These are phyloP conservation scores for Drosophila paracracens DNA, from an alignment of 2,888 invertebrate species.

Conservation along the genomic window DNA sequence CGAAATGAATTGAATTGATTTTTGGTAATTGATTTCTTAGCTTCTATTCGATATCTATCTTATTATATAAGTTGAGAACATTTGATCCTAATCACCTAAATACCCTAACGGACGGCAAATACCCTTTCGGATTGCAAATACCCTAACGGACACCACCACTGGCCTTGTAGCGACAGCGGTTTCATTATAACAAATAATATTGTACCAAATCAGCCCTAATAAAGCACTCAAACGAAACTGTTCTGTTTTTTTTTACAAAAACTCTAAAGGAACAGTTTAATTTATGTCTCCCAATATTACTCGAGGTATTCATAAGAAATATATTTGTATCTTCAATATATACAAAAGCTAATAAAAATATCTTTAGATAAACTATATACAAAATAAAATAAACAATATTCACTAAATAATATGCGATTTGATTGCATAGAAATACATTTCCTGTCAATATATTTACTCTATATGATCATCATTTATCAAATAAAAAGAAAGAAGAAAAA, in stretches of 20 bases:
- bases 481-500: background rate
- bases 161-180: too few relatives aligned
- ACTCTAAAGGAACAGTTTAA: too few relatives aligned
- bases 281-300: background rate
- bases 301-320: background rate
- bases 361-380: too few relatives aligned
- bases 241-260: too few relatives aligned
- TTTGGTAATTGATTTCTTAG: background rate
- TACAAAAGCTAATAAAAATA: background rate
- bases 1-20: background rate
- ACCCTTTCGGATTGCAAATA: too few relatives aligned
- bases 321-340: background rate
- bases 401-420: background rate
- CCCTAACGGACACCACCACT: too few relatives aligned
- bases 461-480: conserved; percentile 7
- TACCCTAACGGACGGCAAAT: too few relatives aligned
- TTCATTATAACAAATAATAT: too few relatives aligned
- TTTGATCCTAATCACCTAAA: too few relatives aligned
- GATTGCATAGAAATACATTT: conserved; percentile 1
- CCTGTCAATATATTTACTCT: conserved; percentile 8
- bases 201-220: too few relatives aligned
- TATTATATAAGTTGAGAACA: background rate
- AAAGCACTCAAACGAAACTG: too few relatives aligned
- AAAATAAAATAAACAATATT: background rate
- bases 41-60: background rate